These are phyloP conservation scores for Apis dorsata DNA, from an alignment of 1,140 invertebrate genomes.

Conservation along the genomic window DNA sequence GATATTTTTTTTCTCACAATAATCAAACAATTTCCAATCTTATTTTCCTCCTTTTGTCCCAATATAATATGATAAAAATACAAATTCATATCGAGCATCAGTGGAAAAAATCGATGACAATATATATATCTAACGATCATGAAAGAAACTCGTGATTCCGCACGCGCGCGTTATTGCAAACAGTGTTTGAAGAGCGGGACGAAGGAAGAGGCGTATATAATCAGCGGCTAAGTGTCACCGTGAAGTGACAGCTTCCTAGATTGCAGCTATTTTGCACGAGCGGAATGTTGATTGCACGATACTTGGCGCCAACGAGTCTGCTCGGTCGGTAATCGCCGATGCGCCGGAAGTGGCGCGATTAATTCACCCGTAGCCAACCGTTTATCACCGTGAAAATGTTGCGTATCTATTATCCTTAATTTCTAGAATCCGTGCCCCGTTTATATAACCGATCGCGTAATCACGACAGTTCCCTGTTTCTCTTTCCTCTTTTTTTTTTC, in stretches of 20 bases:
- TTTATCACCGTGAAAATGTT: conserved; percentile 52
- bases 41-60: too few relatives aligned
- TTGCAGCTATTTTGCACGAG: conserved; percentile 53
- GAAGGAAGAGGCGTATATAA: conserved; percentile 29
- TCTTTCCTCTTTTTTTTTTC: too few relatives aligned
- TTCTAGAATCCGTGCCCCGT: background rate
- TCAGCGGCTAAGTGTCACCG: conserved; percentile 41
- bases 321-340: conserved; percentile 29
- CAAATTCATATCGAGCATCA: too few relatives aligned
- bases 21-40: too few relatives aligned
- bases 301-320: conserved; percentile 53
- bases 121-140: background rate
- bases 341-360: conserved; percentile 38
- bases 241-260: conserved; percentile 52
- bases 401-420: conserved; percentile 29
- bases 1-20: too few relatives aligned
- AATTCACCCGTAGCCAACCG: conserved; percentile 43
- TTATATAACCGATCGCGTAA: background rate
- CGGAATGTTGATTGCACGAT: conserved; percentile 62
- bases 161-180: background rate
- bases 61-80: too few relatives aligned
- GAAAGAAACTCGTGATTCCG: background rate
- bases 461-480: background rate
- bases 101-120: background rate
- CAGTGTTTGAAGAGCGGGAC: background rate